Evolutionary conservation across 2,113 vertebrate genomes (phyloP).

Genomic region (Amblyornis subalaris): DNA sequence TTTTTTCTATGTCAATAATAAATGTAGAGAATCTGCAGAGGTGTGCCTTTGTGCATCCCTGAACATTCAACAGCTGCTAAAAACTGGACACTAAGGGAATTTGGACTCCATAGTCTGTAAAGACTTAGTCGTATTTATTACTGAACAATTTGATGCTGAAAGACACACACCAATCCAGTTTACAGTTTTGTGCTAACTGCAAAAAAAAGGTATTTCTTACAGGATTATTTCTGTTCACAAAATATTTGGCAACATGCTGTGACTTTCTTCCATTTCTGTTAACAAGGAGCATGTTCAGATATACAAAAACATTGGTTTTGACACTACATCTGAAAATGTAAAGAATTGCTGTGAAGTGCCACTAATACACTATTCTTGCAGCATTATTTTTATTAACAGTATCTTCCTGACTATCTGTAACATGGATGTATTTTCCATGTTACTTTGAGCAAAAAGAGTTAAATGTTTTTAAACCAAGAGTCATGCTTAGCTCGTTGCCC

Average conservation of each 20-base stretch:
- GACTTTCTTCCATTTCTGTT: slow-evolving; percentile 47
- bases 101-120: slow-evolving; percentile 51
- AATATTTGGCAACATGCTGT: slow-evolving; percentile 44
- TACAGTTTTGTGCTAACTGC: slow-evolving; percentile 54
- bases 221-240: slow-evolving; percentile 27
- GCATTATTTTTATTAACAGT: slow-evolving; percentile 42
- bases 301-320: neutral
- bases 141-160: slow-evolving; percentile 72
- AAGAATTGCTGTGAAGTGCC: slow-evolving; percentile 58
- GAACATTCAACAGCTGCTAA: slow-evolving; percentile 76
- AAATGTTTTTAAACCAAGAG: slow-evolving; percentile 29
- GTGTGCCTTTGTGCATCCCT: slow-evolving; percentile 81
- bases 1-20: slow-evolving; percentile 74
- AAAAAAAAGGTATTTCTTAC: slow-evolving; percentile 38
- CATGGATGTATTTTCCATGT: neutral
- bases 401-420: slow-evolving; percentile 37
- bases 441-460: slow-evolving; percentile 45
- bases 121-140: slow-evolving; percentile 74
- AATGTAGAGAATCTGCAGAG: slow-evolving; percentile 71
- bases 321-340: slow-evolving; percentile 60
- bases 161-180: slow-evolving; percentile 58
- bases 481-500: slow-evolving; percentile 16
- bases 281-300: neutral
- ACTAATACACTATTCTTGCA: slow-evolving; percentile 43
- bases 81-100: slow-evolving; percentile 67